Base-by-base conservation (phyloP, 2,113 vertebrate species). In the Aphyosemion australe region DNA sequence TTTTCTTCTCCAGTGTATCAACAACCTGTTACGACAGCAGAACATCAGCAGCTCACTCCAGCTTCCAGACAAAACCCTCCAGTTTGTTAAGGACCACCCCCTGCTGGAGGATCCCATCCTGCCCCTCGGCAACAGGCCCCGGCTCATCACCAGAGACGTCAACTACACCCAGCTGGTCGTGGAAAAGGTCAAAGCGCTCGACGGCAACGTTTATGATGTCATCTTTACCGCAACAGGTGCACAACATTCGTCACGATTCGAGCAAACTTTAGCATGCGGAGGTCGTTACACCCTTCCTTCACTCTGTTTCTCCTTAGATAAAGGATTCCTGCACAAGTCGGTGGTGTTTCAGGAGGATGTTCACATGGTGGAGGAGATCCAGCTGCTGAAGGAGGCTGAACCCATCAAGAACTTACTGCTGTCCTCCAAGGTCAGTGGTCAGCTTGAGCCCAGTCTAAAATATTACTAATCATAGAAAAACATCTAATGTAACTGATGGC, bases 81-180 rank as follows among this genome's bases (percentile, higher is more conserved):
- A 98, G 87, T 99, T 99, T 57, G 94, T 97, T 6, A 97, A 93
- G 85, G 95, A 99, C 84, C 97, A 99, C 90, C 96, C 97, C 16
- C 88, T 99, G 64, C 94, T 99, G 93, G 97, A 98, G 53, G 95
- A 98, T 65, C 95, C 96, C 0, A 92, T 99, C 69, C 91, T 92
- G 47, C 95, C 97, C 0, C 77, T 95, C 21, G 94, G 95, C 71
- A 93, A 93, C 66, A 89, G 92, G 68, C 96, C 97, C 34, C 91
- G 84, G 16, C 90, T 99, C 47, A 90, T 98, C 64, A 94, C 94
- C 69, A 94, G 89, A 52, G 92, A 96, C 15, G 92, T 95, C 70
- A 98, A 94, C 74, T 99, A 98, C 64, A 99, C 96, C 0, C 97
- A 98, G 91, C 96, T 99, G 3, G 96, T 94, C 0, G 97, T 99